Percentiles rank a stretch among this genome's conserved stretches.
phyloP scores from a whole-genome alignment of 1,140 invertebrate species.

The Lordiphosa mommai region DNA sequence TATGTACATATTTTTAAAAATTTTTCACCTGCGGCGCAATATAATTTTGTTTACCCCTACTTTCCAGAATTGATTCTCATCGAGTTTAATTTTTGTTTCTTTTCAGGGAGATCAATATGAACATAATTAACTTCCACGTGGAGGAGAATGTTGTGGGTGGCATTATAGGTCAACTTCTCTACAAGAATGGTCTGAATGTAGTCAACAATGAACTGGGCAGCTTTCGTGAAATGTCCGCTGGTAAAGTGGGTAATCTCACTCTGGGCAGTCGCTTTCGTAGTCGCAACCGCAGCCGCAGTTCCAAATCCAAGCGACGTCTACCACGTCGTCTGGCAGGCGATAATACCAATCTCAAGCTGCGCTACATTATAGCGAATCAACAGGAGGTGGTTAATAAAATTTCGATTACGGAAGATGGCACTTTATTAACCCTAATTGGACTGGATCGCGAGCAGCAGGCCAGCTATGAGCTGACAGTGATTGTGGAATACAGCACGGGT shows the following conservation, averaged over 20 bases:
- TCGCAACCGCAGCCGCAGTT: constrained; percentile 45
- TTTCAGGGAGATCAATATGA: constrained; percentile 83
- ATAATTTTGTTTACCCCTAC: too few species aligned
- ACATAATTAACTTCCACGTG: constrained; percentile 87
- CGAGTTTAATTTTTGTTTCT: background rate
- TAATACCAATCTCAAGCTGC: constrained; percentile 76
- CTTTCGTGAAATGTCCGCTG: constrained; percentile 42
- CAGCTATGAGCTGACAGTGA: constrained; percentile 88
- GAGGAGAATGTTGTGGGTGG: constrained; percentile 88
- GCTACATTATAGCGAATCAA: constrained; percentile 89
- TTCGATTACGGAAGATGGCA: constrained; percentile 88
- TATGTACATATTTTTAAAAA: too few species aligned
- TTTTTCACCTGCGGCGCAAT: too few species aligned
- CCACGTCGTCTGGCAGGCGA: constrained; percentile 51
- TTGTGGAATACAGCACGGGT: constrained; percentile 86
- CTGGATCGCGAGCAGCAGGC: constrained; percentile 89
- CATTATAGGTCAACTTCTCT: constrained; percentile 87
- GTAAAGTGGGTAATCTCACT: constrained; percentile 33
- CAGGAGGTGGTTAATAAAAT: constrained; percentile 88
- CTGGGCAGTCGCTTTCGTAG: constrained; percentile 58
- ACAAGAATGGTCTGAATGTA: constrained; percentile 81
- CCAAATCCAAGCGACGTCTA: constrained; percentile 43
- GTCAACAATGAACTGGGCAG: constrained; percentile 68
- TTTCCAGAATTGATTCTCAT: too few species aligned
- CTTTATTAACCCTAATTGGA: constrained; percentile 87